phyloP scores from a whole-genome alignment of 2,888 invertebrate genomes.

The Calliopum simillimum region DNA sequence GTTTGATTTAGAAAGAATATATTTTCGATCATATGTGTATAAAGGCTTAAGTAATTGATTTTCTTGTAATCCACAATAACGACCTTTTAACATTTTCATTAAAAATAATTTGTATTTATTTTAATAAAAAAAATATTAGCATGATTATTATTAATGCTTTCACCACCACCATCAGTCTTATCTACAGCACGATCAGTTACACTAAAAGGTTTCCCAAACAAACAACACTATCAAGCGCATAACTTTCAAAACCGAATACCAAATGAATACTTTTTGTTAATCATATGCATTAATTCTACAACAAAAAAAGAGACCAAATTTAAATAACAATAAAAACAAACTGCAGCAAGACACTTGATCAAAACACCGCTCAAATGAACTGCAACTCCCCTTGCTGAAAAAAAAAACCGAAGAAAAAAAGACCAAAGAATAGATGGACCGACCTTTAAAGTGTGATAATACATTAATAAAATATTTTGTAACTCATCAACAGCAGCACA shows the following conservation, averaged over 20 bases:
- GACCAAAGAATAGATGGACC: constrained; percentile 25
- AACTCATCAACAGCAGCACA: constrained; percentile 49
- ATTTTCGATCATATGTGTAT: no score
- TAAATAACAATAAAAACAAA: constrained; percentile 54
- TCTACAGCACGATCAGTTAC: background rate
- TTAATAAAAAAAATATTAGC: background rate
- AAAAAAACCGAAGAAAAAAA: background rate
- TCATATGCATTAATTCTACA: constrained; percentile 16
- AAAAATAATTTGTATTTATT: no score
- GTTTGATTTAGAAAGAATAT: no score
- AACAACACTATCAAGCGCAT: background rate
- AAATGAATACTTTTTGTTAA: constrained; percentile 9
- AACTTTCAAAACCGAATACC: background rate
- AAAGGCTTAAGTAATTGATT: no score
- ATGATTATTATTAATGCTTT: constrained; percentile 15
- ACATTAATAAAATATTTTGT: constrained; percentile 64
- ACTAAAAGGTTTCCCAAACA: constrained; percentile 2
- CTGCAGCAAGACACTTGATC: constrained; percentile 57
- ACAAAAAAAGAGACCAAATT: constrained; percentile 50
- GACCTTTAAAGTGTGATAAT: constrained; percentile 59
- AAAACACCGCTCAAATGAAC: constrained; percentile 43
- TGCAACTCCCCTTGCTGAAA: background rate
- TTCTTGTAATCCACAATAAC: no score
- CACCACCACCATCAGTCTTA: background rate
- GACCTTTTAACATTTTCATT: no score